Base-by-base conservation (phyloP, 2,888 invertebrate genomes). In the Xestobium rufovillosum region DNA sequence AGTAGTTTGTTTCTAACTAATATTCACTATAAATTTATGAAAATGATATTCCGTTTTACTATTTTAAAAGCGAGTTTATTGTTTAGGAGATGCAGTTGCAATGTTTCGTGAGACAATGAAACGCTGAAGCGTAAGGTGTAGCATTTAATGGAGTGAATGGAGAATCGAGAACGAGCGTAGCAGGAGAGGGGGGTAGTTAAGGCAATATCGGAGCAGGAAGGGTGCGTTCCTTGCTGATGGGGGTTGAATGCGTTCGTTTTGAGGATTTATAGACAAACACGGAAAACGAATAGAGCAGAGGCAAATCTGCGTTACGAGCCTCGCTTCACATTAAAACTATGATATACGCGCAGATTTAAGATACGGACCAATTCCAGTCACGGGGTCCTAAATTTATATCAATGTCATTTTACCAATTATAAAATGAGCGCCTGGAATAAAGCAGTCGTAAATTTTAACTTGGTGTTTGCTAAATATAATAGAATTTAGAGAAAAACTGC, bases 381-480 rank as follows among this genome's bases (percentile, higher is more conserved):
- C 63, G 61, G 61, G 6, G n/a, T 58, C 61, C 61, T 60, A 63
- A 66, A 66, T 65, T 65, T 65, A 66, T 65, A 63, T 65, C 65
- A 64, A 62, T 60, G 66, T 66, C 66, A 66, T 62, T 60, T 59
- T 63, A 60, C 63, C 66, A 65, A 65, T 66, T 66, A 64, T 60
- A 63, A 61, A 64, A 59, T 62, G 63, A 64, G 61, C 54, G 56
- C 43, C 44, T 38, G 41, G 53, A 54, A 55, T 53, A 54, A 53
- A 53, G 53, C 43, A 56, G 54, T 55, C 58, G 59, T 64, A 64
- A 65, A 65, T 64, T 63, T 60, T 51, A 59, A 62, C 60, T 63
- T 59, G 60, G 51, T 57, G 59, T 61, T 61, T 61, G 59, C 59
- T 48, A 47, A 56, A 57, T 56, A 53, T 61, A 61, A 62, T 62